Evolutionary conservation across 2,888 invertebrate species (phyloP).

Genomic region (Tipula vernalis): DNA sequence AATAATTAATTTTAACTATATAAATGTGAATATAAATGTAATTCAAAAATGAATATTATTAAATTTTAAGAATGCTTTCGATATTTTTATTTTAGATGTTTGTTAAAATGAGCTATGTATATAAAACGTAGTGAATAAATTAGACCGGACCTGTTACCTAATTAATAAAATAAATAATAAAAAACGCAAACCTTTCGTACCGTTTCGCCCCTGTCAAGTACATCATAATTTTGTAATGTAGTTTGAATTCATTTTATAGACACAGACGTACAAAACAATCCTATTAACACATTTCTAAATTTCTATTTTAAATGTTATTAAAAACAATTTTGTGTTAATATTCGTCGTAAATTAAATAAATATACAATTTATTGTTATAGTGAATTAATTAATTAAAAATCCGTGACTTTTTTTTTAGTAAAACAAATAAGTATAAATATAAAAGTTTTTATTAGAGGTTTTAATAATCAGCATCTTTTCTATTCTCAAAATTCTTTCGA

Average conservation of each 20-base stretch:
- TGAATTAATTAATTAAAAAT: background rate
- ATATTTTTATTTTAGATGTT: background rate
- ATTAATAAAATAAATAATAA: background rate
- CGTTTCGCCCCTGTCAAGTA: no score
- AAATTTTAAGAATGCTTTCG: background rate
- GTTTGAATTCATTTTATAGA: background rate
- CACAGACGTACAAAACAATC: background rate
- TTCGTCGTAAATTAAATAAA: background rate
- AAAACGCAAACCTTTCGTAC: no score
- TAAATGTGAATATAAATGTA: slow-evolving; percentile 1
- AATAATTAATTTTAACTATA: background rate
- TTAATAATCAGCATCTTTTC: background rate
- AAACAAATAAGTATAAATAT: background rate
- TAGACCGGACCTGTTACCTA: background rate
- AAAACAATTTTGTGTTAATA: background rate
- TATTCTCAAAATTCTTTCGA: background rate
- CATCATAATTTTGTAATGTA: no score
- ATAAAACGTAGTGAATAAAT: background rate
- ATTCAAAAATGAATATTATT: background rate
- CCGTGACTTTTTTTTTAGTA: background rate
- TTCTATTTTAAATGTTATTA: background rate
- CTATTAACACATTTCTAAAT: background rate
- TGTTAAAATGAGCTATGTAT: background rate
- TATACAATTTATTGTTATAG: background rate
- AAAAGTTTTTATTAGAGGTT: background rate